Percentiles rank a stretch among this genome's conserved stretches.
These are phyloP conservation scores for Malurus melanocephalus DNA, from an alignment of 2,113 vertebrate genomes.

Conservation along the genomic window DNA sequence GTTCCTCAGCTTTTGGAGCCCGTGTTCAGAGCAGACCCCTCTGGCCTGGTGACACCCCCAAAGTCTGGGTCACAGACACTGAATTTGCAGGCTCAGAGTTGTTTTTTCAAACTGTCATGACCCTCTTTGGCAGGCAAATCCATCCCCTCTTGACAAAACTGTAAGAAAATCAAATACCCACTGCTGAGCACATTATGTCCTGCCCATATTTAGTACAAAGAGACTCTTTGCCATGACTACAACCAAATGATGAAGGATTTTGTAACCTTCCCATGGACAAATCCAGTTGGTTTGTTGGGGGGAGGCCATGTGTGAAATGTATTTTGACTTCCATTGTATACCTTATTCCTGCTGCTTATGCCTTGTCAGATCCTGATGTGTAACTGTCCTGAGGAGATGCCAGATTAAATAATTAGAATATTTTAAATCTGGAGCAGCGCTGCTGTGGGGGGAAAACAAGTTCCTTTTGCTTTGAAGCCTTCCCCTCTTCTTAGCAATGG, in stretches of 20 bases:
- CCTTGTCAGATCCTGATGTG: not conserved
- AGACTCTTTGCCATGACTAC: not conserved
- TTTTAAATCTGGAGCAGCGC: not conserved
- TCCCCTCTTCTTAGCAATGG: not conserved
- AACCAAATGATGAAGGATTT: not conserved
- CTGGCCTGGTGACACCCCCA: not conserved
- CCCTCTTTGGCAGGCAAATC: not conserved
- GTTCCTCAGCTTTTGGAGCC: not conserved
- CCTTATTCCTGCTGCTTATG: not conserved
- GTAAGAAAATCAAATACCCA: constrained; percentile 3
- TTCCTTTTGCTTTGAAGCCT: constrained; percentile 1
- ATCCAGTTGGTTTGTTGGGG: constrained; percentile 28
- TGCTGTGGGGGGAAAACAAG: not conserved
- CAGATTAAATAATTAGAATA: not conserved
- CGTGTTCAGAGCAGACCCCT: rapidly evolving
- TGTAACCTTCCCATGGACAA: not conserved
- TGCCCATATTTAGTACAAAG: not conserved
- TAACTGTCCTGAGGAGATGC: not conserved
- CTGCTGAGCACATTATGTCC: not conserved
- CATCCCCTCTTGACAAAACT: not conserved
- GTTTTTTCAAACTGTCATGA: not conserved
- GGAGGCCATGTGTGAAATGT: constrained; percentile 62
- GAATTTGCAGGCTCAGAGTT: not conserved
- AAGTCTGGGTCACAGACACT: not conserved
- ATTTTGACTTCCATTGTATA: constrained; percentile 46